Evolutionary conservation across 2,888 invertebrate species (phyloP).

Genomic region (Caprella mutica): DNA sequence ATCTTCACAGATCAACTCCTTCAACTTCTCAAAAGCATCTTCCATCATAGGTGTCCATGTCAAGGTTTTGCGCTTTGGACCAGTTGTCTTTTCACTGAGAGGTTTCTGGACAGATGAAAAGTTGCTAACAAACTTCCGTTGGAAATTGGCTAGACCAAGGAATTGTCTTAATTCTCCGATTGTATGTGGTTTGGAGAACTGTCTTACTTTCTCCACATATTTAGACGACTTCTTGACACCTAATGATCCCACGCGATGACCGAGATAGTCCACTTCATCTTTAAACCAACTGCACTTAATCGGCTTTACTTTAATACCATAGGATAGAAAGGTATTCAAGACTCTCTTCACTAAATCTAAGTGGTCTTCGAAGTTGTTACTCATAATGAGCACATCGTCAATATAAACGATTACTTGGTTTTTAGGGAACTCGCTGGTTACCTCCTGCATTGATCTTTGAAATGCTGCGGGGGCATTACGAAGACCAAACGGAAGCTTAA

Average conservation of each 20-base stretch:
- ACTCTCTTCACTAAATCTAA: background rate
- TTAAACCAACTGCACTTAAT: background rate
- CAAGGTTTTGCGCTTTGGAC: background rate
- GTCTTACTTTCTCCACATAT: background rate
- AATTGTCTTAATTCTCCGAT: background rate
- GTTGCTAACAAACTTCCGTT: background rate
- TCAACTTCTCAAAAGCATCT: background rate
- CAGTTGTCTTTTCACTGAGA: background rate
- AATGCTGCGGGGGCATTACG: background rate
- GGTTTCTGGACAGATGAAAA: background rate
- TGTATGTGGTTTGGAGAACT: background rate
- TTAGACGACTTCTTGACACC: background rate
- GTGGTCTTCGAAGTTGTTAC: background rate
- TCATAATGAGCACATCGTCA: background rate
- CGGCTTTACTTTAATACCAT: background rate
- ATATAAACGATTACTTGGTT: background rate
- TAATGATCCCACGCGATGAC: background rate
- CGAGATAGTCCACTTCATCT: background rate
- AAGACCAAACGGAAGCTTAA: background rate
- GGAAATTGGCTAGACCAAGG: background rate
- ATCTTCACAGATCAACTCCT: background rate
- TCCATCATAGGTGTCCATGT: background rate
- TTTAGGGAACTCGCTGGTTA: background rate
- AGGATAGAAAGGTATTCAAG: background rate
- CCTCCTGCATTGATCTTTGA: background rate